A percentile compares a stretch with the other conserved stretches of the same genome.
phyloP scores from a whole-genome alignment of 2,113 vertebrate genomes.

The Proterorhinus semilunaris region DNA sequence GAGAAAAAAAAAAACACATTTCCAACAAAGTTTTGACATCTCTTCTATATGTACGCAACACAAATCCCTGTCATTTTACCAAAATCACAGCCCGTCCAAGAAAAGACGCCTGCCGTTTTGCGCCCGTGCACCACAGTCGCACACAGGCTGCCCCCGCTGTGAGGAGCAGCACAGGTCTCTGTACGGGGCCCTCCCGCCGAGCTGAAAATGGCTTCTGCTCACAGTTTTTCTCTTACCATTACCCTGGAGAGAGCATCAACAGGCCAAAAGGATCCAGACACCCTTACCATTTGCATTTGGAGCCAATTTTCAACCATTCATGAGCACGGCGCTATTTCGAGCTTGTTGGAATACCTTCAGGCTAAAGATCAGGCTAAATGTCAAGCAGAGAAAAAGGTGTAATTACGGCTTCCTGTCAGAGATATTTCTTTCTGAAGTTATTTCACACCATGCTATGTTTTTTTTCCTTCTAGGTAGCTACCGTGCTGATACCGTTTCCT shows the following conservation, averaged over 20 bases:
- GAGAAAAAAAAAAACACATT: neutral
- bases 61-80: neutral
- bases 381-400: conserved; percentile 47
- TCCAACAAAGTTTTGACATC: neutral
- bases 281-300: conserved; percentile 41
- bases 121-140: neutral
- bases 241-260: conserved; percentile 19
- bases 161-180: conserved; percentile 34
- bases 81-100: neutral
- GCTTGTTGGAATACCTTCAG: conserved; percentile 37
- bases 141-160: conserved; percentile 15
- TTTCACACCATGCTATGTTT: conserved; percentile 12
- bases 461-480: neutral
- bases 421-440: conserved; percentile 33
- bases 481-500: conserved; percentile 9
- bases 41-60: neutral
- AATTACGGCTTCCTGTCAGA: conserved; percentile 44
- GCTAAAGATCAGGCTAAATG: conserved; percentile 53
- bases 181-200: conserved; percentile 27
- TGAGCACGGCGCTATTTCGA: conserved; percentile 16
- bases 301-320: conserved; percentile 11
- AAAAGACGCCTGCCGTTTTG: neutral
- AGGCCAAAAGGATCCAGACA: conserved; percentile 19
- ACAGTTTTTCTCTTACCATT: conserved; percentile 49
- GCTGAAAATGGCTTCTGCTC: conserved; percentile 43